phyloP scores from a whole-genome alignment of 2,797 vertebrate species.

The Falco peregrinus region DNA sequence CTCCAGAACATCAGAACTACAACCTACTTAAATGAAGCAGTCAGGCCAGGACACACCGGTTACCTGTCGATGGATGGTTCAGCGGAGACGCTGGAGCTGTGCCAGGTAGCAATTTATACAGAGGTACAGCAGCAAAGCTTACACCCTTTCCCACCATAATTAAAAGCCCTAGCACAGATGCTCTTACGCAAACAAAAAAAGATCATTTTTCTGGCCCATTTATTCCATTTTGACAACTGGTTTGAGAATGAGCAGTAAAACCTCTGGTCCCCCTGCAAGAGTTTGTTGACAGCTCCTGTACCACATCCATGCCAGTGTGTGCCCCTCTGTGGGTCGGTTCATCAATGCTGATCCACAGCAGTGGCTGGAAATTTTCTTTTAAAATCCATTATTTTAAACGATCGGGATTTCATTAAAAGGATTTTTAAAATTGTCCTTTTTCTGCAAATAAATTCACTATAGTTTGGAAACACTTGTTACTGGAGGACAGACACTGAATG shows the following conservation, averaged over 20 bases:
- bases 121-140: background rate
- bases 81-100: background rate
- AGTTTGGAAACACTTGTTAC: background rate
- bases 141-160: background rate
- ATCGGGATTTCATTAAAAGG: background rate
- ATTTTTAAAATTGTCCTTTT: background rate
- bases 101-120: background rate
- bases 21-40: background rate
- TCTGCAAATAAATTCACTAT: background rate
- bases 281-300: background rate
- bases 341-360: background rate
- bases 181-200: background rate
- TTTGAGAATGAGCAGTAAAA: background rate
- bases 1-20: background rate
- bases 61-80: background rate
- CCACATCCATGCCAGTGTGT: background rate
- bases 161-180: background rate
- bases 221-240: background rate
- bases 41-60: background rate
- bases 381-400: background rate
- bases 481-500: background rate
- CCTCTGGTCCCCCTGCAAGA: rapidly evolving
- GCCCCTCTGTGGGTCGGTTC: background rate
- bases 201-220: background rate
- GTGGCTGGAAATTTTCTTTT: background rate